A percentile compares a stretch with the other conserved stretches of the same genome.
These are phyloP conservation scores for Philopotamus ludificatus DNA, from an alignment of 1,140 invertebrate species.

Conservation along the genomic window DNA sequence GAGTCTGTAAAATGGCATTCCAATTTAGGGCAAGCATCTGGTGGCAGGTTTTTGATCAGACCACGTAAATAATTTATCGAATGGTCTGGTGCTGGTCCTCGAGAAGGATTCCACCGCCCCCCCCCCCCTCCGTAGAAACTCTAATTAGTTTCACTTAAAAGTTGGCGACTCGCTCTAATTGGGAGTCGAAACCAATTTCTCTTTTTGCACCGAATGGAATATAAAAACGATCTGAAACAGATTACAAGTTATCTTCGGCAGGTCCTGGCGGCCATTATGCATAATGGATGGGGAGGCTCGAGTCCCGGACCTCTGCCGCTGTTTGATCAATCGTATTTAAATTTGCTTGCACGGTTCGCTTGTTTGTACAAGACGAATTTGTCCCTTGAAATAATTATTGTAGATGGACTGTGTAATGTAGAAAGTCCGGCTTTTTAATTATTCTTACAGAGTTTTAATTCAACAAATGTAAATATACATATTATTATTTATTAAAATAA, in stretches of 20 bases:
- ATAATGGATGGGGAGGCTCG: neutral
- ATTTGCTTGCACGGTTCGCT: too few relatives aligned
- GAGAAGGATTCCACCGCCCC: neutral
- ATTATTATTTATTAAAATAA: too few relatives aligned
- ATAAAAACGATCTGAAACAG: constrained; percentile 34
- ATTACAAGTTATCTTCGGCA: neutral
- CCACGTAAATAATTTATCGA: constrained; percentile 31
- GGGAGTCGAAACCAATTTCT: constrained; percentile 39
- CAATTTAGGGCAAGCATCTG: constrained; percentile 13
- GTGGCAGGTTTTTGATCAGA: constrained; percentile 23
- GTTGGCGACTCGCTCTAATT: constrained; percentile 38
- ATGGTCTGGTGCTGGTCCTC: neutral
- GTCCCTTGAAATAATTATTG: too few relatives aligned
- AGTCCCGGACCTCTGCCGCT: neutral
- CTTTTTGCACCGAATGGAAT: constrained; percentile 28
- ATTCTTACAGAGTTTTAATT: too few relatives aligned
- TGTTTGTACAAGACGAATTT: too few relatives aligned
- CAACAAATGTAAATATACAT: too few relatives aligned
- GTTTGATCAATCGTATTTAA: neutral
- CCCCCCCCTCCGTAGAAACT: constrained; percentile 17
- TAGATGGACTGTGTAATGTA: too few relatives aligned
- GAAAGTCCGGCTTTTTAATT: too few relatives aligned
- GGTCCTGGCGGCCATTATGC: neutral
- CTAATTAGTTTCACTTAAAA: constrained; percentile 41
- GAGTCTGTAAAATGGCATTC: constrained; percentile 5